These are phyloP conservation scores for Empidonax traillii DNA, from an alignment of 2,113 vertebrate genomes.

Conservation along the genomic window DNA sequence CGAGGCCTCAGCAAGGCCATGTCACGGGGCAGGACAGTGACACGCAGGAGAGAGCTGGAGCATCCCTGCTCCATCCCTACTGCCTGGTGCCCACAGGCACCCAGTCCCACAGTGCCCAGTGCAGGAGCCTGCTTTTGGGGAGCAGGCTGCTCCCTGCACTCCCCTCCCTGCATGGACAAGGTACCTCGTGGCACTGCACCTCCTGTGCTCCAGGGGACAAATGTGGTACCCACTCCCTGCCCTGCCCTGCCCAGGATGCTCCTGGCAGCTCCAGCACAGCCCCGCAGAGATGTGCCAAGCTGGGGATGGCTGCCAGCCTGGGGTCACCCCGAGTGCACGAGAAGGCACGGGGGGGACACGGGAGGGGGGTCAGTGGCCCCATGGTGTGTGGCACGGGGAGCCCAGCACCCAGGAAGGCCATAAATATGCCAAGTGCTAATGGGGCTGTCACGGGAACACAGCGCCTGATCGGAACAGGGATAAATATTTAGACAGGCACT, in stretches of 20 bases:
- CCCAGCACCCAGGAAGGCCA: background rate
- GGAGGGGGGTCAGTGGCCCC: background rate
- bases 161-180: background rate
- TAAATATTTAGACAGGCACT: slow-evolving; percentile 37
- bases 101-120: rapidly evolving
- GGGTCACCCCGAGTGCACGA: background rate
- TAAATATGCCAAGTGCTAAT: background rate
- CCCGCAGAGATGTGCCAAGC: background rate
- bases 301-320: background rate
- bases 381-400: rapidly evolving
- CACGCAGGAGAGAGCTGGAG: background rate
- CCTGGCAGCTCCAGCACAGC: background rate
- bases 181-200: background rate
- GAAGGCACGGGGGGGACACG: too few species aligned
- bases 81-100: rapidly evolving
- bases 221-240: rapidly evolving
- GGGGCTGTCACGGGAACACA: background rate
- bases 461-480: background rate
- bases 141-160: rapidly evolving
- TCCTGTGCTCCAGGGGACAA: background rate
- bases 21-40: background rate
- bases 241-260: background rate
- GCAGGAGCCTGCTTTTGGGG: background rate
- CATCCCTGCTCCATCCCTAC: background rate
- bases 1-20: background rate